Percentiles rank a stretch among this genome's conserved stretches.
phyloP scores from a whole-genome alignment of 2,113 vertebrate species.

The Myotis yumanensis region DNA sequence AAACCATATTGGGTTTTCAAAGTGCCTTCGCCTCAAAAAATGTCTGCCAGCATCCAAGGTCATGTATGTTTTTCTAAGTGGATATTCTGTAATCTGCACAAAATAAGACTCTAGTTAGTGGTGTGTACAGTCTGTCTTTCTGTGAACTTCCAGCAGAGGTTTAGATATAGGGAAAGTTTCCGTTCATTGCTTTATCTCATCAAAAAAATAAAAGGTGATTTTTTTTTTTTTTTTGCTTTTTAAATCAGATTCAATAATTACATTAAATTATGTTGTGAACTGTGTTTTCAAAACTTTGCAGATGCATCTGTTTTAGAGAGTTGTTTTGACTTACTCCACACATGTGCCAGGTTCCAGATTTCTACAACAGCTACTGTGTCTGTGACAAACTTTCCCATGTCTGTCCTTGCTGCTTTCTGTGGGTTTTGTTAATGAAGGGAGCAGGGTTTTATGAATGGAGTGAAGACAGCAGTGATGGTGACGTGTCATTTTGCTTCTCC shows the following conservation, averaged over 20 bases:
- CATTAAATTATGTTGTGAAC: conserved; percentile 65
- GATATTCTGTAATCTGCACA: conserved; percentile 72
- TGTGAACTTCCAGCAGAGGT: conserved; percentile 70
- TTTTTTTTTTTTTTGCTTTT: conserved; percentile 71
- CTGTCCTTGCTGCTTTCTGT: not conserved
- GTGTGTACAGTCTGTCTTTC: conserved; percentile 29
- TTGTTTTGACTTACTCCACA: conserved; percentile 27
- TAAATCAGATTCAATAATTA: conserved; percentile 65
- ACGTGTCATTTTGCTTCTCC: conserved; percentile 32
- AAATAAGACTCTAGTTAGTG: conserved; percentile 75
- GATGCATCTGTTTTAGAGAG: conserved; percentile 21
- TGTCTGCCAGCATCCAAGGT: conserved; percentile 83
- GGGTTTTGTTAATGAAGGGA: conserved; percentile 43
- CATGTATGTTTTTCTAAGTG: conserved; percentile 71
- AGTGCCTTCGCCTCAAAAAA: conserved; percentile 89
- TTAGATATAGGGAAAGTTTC: conserved; percentile 71
- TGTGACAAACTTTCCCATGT: not conserved
- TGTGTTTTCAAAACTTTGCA: conserved; percentile 72
- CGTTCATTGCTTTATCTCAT: conserved; percentile 68
- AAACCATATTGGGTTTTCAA: conserved; percentile 91
- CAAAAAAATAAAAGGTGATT: conserved; percentile 73
- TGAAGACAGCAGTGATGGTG: conserved; percentile 4
- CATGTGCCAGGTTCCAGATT: conserved; percentile 21
- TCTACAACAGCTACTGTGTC: not conserved
- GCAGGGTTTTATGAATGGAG: not conserved